phyloP scores from a whole-genome alignment of 2,113 vertebrate genomes.

The Lophotis ruficrista region DNA sequence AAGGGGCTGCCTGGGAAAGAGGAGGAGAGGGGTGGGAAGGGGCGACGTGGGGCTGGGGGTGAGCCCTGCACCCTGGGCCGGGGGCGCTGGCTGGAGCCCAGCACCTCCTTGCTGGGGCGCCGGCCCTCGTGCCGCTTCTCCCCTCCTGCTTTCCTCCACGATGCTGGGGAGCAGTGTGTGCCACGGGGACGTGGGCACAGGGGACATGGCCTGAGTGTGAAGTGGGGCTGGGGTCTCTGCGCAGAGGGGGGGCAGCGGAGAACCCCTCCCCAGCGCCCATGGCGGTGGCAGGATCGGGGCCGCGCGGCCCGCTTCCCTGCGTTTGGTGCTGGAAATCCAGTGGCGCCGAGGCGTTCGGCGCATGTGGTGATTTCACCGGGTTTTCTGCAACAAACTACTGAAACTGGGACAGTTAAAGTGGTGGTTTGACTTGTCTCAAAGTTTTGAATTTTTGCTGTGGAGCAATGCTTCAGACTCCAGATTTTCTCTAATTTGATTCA shows the following conservation, averaged over 20 bases:
- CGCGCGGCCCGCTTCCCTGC: fast-evolving
- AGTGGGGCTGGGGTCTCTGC: not conserved
- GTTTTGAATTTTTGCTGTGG: not conserved
- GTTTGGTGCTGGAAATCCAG: not conserved
- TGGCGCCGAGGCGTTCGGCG: not conserved
- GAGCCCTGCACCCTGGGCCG: not conserved
- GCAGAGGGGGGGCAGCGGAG: fast-evolving
- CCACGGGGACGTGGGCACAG: fast-evolving
- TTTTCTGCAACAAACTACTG: fast-evolving
- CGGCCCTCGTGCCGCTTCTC: fast-evolving
- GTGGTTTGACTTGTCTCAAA: fast-evolving
- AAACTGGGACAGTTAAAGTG: not conserved
- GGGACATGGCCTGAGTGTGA: not conserved
- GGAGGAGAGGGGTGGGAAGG: not conserved
- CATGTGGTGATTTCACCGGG: not conserved
- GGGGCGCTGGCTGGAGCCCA: not conserved
- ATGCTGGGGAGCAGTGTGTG: fast-evolving
- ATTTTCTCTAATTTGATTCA: not conserved
- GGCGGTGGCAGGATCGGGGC: not conserved
- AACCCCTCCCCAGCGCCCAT: not conserved
- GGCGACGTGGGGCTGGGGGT: not conserved
- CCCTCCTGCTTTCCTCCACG: not conserved
- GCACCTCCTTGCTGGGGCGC: not conserved
- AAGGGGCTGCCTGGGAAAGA: conserved; percentile 19
- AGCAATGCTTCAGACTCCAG: too few relatives aligned